Evolutionary conservation across 1,140 invertebrate species (phyloP).

Genomic region (Trissolcus basalis): DNA sequence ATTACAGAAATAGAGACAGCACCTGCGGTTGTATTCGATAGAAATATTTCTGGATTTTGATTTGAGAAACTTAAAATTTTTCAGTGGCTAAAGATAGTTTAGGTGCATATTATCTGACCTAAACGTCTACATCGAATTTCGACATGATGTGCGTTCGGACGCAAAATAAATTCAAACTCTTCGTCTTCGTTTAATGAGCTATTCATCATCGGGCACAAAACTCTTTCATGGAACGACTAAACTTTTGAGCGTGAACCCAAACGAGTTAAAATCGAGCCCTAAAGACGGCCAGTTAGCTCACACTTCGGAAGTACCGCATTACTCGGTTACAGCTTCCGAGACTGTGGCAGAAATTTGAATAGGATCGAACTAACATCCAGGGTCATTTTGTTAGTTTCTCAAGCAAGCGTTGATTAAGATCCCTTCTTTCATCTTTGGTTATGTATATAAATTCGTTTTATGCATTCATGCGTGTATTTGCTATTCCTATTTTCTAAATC

Average conservation of each 20-base stretch:
- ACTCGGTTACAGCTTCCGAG: conserved; percentile 41
- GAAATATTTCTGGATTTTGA: too few species aligned
- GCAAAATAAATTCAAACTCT: conserved; percentile 26
- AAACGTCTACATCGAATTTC: too few species aligned
- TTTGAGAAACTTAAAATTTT: too few species aligned
- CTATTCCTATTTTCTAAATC: too few species aligned
- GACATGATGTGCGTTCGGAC: conserved; percentile 10
- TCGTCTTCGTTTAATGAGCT: conserved; percentile 42
- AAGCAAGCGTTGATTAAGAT: conserved; percentile 14
- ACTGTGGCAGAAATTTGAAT: conserved; percentile 44
- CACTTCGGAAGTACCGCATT: conserved; percentile 54
- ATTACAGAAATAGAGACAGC: too few species aligned
- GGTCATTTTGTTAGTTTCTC: conserved; percentile 31
- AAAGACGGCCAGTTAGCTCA: conserved; percentile 46
- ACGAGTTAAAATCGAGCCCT: conserved; percentile 39
- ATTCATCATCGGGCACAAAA: conserved; percentile 27
- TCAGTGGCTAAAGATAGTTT: too few species aligned
- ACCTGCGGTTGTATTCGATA: too few species aligned
- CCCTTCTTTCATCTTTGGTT: background rate
- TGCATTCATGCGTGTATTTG: too few species aligned
- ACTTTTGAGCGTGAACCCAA: conserved; percentile 45
- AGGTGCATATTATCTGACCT: too few species aligned
- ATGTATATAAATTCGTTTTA: background rate
- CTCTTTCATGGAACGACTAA: conserved; percentile 34
- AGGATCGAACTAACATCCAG: background rate